phyloP scores from a whole-genome alignment of 2,888 invertebrate genomes.

The Agrochola litura region DNA sequence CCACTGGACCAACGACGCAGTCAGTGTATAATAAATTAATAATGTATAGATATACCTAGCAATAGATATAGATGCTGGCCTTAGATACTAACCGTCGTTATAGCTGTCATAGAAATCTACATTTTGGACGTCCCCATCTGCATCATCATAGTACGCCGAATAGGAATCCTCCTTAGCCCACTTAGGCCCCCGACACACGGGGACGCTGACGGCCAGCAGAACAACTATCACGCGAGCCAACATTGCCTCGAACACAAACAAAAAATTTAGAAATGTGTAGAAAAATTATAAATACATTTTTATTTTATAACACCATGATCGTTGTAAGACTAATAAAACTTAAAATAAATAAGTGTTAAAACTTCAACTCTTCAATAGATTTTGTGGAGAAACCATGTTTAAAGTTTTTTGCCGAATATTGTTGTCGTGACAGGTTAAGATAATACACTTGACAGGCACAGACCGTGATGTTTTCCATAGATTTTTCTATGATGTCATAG shows the following conservation, averaged over 20 bases:
- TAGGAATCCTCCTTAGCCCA: neutral
- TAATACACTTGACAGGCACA: neutral
- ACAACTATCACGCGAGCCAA: conserved; percentile 12
- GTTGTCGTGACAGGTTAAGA: neutral
- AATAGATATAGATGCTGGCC: neutral
- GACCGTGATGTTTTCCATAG: neutral
- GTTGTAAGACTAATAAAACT: neutral
- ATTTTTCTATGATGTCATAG: neutral
- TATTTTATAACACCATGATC: neutral
- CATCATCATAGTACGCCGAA: conserved; percentile 1
- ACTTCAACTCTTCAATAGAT: no score
- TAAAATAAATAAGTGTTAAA: neutral
- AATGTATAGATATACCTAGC: neutral
- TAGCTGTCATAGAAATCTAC: conserved; percentile 6
- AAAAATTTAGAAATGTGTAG: no score
- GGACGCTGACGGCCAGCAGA: neutral
- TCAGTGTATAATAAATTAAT: no score
- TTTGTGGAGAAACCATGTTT: no score
- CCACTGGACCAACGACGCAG: no score
- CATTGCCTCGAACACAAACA: conserved; percentile 7
- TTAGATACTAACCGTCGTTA: conserved; percentile 24
- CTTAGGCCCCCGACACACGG: neutral
- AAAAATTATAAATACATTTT: neutral
- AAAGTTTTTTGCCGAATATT: neutral
- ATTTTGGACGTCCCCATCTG: neutral